Evolutionary conservation across 1,140 invertebrate species (phyloP), one percentile per base, ranked within the genome.

Genomic region (Cephus cinctus): DNA sequence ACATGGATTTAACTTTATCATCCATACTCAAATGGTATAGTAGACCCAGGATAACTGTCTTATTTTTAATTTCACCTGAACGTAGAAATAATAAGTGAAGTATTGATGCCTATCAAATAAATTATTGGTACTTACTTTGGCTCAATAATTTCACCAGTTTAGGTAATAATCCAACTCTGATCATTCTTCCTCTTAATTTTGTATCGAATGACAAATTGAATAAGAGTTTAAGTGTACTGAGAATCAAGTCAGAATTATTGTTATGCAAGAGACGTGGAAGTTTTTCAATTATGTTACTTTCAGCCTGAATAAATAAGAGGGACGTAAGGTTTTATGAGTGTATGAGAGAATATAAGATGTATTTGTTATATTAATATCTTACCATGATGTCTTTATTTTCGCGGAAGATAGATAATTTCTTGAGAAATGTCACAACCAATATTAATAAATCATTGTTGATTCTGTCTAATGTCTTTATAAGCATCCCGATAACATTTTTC

Each of bases 201-300:
- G 85, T 80, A 73, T 98, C 95, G 78, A 99, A 98, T n/a, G 94
- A 96, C 27, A 99, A 83, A 83, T 99, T 99, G 59, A 96, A 93
- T 5, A 98, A 78, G 11, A 98, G 76, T 62, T 92, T 87, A 38
- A 98, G 79, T 15, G 89, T 89, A 41, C 92, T 86, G 75, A 90
- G 87, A n/a, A 93, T 81, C 35, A 98, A 77, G 78, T 96, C 93
- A 57, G 82, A 75, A 75, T 88, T 87, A 43, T 80, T 80, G 54
- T 83, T 86, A 57, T 88, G 83, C 42, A 91, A 70, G 41, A 91
- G 72, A 38, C 84, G 82, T 3, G 86, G 86, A 55, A 91, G 63
- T 71, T 89, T 90, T 49, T 89, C 85, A 45, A 90, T 79, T 46
- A 90, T 80, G 55, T 86, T 86, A 57, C 84, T 73, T 23, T 84